Conservation (phyloP, 2,888 invertebrate species). For the Eilema caniola region DNA sequence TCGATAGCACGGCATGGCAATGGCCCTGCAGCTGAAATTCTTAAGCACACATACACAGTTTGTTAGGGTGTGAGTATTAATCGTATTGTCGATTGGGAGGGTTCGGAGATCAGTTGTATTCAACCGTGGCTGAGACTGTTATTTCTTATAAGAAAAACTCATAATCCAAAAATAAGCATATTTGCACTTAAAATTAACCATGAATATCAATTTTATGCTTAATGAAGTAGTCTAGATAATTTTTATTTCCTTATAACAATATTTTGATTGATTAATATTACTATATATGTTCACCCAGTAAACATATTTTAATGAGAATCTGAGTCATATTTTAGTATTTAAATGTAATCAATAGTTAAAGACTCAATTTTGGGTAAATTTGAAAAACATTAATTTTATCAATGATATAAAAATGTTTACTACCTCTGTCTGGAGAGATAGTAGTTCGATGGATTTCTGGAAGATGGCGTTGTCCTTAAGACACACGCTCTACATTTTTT, state of each 20-base stretch:
- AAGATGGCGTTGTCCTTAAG: conserved; percentile 58
- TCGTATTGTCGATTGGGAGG: conserved; percentile 67
- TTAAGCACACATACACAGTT: conserved; percentile 69
- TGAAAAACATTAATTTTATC: neutral
- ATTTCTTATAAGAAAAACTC: conserved; percentile 1
- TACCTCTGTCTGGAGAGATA: conserved; percentile 35
- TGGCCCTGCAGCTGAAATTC: conserved; percentile 71
- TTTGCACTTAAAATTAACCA: neutral
- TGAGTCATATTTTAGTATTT: neutral
- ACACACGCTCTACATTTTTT: neutral
- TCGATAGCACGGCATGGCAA: conserved; percentile 66
- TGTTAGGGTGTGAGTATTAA: conserved; percentile 65
- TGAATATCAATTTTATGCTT: neutral
- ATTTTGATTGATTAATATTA: neutral
- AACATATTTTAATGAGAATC: neutral
- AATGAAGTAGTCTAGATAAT: neutral
- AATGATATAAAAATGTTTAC: conserved; percentile 49
- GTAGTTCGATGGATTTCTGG: conserved; percentile 36
- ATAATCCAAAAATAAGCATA: neutral
- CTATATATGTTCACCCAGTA: no score
- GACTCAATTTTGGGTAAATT: neutral
- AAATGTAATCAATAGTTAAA: neutral
- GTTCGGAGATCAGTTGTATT: conserved; percentile 59
- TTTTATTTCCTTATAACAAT: neutral
- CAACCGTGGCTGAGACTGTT: conserved; percentile 54